Evolutionary conservation across 2,888 invertebrate genomes (phyloP), one percentile per base, ranked within the genome.

Genomic region (Gymnosoma rotundatum): DNA sequence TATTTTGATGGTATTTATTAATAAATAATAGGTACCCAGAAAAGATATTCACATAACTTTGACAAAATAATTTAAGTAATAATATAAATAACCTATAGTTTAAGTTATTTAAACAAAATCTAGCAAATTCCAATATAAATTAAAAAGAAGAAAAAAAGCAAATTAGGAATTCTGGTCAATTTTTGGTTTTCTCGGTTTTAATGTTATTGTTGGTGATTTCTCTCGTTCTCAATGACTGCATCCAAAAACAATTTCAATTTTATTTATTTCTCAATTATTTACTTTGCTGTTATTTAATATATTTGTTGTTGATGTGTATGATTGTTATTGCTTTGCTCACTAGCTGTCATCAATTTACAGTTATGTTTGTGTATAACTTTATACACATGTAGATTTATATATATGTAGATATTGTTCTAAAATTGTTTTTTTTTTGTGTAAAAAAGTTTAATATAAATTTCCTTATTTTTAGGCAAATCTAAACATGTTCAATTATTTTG

Each of bases 231-330:
- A 63, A 76, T 76, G 69, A 66, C 74, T 83, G 60, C 75, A 79
- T 79, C 54, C 80, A 76, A 64, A 82, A 81, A 76, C 80, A 69
- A 73, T 83, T 72, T 81, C 36, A 73, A 50, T 67, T 67, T 79
- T 79, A 70, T 69, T 75, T 70, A 70, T 63, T 78, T 75, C 76
- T 73, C 56, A 36, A 83, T 83, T 78, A 78, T 69, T 75, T 83
- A 69, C 74, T 80, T 78, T 80, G 73, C 74, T 70, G 50, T 76
- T 75, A 76, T 58, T 72, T 48, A 21, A 38, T 45, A 48, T 56
- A 58, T 18, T 52, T 78, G 61, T 64, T 56, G 25, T 69, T 74
- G 52, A 25, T 74, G 64, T 82, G 21, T 79, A 32, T 74, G 52
- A 38, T 67, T 78, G 48, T 63, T 72, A 58, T 79, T 66, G 66